Conservation (phyloP, 2,797 vertebrate genomes). For the Trematomus bernacchii region DNA sequence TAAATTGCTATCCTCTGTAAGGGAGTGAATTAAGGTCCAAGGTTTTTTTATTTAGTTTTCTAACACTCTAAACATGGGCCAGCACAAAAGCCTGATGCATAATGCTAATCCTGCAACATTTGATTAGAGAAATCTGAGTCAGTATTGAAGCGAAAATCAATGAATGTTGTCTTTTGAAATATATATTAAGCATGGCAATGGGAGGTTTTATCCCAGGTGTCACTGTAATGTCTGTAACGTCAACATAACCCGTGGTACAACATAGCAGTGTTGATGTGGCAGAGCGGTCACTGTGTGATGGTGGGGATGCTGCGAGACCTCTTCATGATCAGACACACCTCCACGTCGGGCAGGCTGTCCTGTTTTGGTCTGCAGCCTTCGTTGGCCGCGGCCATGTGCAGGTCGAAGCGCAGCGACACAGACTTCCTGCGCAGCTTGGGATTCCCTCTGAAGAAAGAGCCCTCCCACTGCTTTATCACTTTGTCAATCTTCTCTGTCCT, state of each 20-base stretch:
- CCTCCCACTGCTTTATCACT: constrained; percentile 98
- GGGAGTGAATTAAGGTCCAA: constrained; percentile 3
- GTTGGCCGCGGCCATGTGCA: constrained; percentile 93
- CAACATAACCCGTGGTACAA: constrained; percentile 7
- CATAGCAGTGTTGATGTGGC: background rate
- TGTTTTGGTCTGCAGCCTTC: constrained; percentile 89
- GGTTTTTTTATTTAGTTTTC: constrained; percentile 17
- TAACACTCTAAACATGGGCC: constrained; percentile 39
- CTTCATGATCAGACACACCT: constrained; percentile 96
- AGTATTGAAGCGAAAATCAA: constrained; percentile 22
- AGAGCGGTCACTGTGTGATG: constrained; percentile 85
- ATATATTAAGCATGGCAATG: constrained; percentile 29
- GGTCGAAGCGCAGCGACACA: constrained; percentile 95
- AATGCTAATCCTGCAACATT: constrained; percentile 21
- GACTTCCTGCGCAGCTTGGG: constrained; percentile 97
- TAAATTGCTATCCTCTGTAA: constrained; percentile 13
- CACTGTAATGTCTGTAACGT: constrained; percentile 17
- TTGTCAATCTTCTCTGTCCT: constrained; percentile 97
- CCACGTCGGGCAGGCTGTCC: constrained; percentile 92
- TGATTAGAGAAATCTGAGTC: constrained; percentile 10
- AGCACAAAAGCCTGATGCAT: constrained; percentile 38
- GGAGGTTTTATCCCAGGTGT: constrained; percentile 17
- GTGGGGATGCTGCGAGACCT: constrained; percentile 94
- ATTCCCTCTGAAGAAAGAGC: constrained; percentile 98
- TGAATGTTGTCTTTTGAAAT: constrained; percentile 17